Evolutionary conservation across 2,797 vertebrate species (phyloP).

Genomic region (Thaleichthys pacificus): DNA sequence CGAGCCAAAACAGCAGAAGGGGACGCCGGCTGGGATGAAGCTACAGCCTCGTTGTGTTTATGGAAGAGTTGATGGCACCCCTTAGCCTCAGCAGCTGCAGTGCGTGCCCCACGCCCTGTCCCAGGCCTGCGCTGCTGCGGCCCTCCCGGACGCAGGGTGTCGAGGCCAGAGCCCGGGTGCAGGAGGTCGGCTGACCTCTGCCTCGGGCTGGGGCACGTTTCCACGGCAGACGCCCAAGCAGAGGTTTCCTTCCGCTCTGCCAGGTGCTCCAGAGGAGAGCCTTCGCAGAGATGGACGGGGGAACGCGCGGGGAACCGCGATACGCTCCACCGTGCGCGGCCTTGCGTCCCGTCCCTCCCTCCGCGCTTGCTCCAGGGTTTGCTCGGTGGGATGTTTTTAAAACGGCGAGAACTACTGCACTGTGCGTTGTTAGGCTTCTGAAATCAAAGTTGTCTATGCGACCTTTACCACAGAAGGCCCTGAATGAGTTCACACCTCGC

Average conservation of each 20-base stretch:
- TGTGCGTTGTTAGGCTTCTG: not conserved
- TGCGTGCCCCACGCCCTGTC: conserved; percentile 3
- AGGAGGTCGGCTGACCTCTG: conserved; percentile 8
- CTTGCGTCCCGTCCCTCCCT: not conserved
- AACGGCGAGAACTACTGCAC: too few species aligned
- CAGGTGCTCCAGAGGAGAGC: conserved; percentile 15
- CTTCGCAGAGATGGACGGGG: not conserved
- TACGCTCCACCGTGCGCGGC: not conserved
- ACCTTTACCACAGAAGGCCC: conserved; percentile 14
- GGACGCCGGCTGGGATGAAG: not conserved
- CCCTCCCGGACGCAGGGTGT: not conserved
- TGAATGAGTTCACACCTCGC: conserved; percentile 17
- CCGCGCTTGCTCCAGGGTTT: too few species aligned
- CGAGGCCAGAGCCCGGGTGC: not conserved
- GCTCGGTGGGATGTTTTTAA: not conserved
- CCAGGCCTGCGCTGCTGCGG: not conserved
- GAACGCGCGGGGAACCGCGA: not conserved
- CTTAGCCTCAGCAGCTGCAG: not conserved
- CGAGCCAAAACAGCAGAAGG: not conserved
- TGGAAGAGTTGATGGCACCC: conserved; percentile 17
- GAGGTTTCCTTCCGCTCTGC: conserved; percentile 20
- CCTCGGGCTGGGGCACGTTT: conserved; percentile 2
- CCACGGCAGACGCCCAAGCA: conserved; percentile 11
- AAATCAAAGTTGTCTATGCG: conserved; percentile 12
- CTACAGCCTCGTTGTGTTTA: not conserved